A percentile compares a stretch with the other conserved stretches of the same genome.
phyloP scores from a whole-genome alignment of 2,888 invertebrate genomes.

The Thecocarcelia acutangulata region DNA sequence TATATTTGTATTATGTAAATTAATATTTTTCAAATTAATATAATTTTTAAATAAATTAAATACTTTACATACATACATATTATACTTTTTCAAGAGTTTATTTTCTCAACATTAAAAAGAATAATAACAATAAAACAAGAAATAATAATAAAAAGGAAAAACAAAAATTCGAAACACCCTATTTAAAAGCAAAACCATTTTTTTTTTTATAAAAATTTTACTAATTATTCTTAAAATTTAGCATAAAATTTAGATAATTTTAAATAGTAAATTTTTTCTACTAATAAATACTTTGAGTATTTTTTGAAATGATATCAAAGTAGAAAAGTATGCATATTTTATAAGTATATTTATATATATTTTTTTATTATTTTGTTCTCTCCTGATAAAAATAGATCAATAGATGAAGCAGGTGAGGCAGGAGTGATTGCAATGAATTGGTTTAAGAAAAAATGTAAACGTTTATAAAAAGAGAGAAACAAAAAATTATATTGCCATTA shows the following conservation, averaged over 20 bases:
- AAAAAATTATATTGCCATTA: conserved; percentile 61
- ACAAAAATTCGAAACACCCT: conserved; percentile 34
- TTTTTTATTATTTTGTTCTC: conserved; percentile 2
- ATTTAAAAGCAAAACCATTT: conserved; percentile 50
- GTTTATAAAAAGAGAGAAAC: conserved; percentile 12
- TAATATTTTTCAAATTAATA: conserved; percentile 63
- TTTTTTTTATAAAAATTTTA: conserved; percentile 59
- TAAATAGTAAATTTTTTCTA: conserved; percentile 47
- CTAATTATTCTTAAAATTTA: conserved; percentile 67
- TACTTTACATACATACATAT: conserved; percentile 1
- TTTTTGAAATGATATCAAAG: conserved; percentile 54
- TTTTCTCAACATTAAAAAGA: conserved; percentile 49
- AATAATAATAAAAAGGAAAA: conserved; percentile 47
- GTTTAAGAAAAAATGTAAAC: conserved; percentile 6
- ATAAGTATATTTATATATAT: background rate
- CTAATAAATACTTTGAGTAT: conserved; percentile 61
- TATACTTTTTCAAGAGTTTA: background rate
- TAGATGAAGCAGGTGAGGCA: background rate
- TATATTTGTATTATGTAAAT: conserved; percentile 40
- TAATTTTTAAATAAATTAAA: conserved; percentile 60
- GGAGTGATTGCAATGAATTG: background rate
- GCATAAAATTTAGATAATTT: conserved; percentile 54
- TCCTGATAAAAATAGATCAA: conserved; percentile 23
- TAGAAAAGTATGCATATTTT: conserved; percentile 46
- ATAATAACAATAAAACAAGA: conserved; percentile 52